phyloP scores from a whole-genome alignment of 2,888 invertebrate species.

The Axea sp. region DNA sequence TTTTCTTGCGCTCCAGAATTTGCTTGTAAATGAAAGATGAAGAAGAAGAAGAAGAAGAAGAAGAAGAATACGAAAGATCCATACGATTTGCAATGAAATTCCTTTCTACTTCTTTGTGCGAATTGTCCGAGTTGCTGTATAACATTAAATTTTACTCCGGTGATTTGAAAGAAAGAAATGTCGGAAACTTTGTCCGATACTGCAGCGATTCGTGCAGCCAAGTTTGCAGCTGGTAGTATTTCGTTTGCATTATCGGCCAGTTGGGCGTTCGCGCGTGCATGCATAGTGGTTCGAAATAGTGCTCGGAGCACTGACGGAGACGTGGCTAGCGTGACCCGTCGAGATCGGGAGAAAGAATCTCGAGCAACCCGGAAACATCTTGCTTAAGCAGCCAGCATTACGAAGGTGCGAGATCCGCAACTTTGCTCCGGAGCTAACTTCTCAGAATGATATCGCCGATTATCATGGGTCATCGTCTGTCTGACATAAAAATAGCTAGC shows the following conservation, averaged over 20 bases:
- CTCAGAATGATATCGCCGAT: conserved; percentile 51
- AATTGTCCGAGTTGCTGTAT: neutral
- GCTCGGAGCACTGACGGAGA: conserved; percentile 62
- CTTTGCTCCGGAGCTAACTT: conserved; percentile 19
- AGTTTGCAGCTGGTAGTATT: conserved; percentile 28
- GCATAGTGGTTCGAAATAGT: conserved; percentile 28
- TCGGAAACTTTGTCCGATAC: conserved; percentile 27
- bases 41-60: too few relatives aligned
- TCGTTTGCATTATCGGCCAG: conserved; percentile 28
- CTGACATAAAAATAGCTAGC: conserved; percentile 41
- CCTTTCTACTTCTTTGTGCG: neutral
- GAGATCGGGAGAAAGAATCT: conserved; percentile 72
- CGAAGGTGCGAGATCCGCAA: conserved; percentile 66
- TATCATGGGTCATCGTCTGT: conserved; percentile 55
- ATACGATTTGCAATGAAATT: conserved; percentile 9
- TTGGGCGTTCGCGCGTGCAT: conserved; percentile 5
- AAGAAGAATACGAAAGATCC: too few relatives aligned
- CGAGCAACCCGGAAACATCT: conserved; percentile 72
- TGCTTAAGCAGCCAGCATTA: conserved; percentile 73
- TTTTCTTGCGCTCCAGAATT: neutral
- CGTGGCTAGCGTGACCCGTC: conserved; percentile 70
- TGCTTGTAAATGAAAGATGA: too few relatives aligned
- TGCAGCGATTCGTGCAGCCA: conserved; percentile 2
- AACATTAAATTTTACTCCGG: conserved; percentile 20
- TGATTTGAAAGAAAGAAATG: conserved; percentile 12